These are phyloP conservation scores for Lasioglossum lativentre DNA, from an alignment of 2,888 invertebrate species.

Conservation along the genomic window DNA sequence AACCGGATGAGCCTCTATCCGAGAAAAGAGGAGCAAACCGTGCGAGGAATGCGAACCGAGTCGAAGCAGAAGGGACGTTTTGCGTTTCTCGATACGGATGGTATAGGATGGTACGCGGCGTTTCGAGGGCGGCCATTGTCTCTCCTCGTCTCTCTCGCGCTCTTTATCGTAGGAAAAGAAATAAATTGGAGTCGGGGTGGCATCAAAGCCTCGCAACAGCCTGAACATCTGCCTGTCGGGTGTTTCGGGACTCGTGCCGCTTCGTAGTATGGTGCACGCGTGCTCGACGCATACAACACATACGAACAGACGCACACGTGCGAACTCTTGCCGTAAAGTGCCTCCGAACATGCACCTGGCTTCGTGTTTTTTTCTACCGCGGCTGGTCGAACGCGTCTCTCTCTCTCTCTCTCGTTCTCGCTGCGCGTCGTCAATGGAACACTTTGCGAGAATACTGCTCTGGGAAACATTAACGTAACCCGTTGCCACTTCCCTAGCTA, in stretches of 20 bases:
- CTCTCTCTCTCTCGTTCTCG: conserved; percentile 8
- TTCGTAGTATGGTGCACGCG: conserved; percentile 53
- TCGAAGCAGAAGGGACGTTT: background rate
- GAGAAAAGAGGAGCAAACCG: background rate
- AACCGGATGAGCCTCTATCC: background rate
- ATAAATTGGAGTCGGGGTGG: conserved; percentile 60
- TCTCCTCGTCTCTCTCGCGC: background rate
- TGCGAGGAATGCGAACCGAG: background rate
- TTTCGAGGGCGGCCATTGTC: background rate
- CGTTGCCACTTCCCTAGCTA: background rate
- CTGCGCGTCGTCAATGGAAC: conserved; percentile 25
- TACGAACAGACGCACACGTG: background rate
- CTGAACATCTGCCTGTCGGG: conserved; percentile 69
- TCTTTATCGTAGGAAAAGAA: conserved; percentile 28
- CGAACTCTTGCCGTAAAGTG: conserved; percentile 32
- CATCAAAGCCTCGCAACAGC: conserved; percentile 64
- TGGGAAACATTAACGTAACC: conserved; percentile 3
- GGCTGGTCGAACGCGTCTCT: background rate
- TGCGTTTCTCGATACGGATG: background rate
- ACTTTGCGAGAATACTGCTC: conserved; percentile 27
- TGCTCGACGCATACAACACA: conserved; percentile 46
- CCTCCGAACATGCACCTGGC: conserved; percentile 65
- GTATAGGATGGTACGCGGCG: background rate
- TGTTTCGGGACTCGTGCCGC: conserved; percentile 67
- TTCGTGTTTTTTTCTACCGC: conserved; percentile 44